Evolutionary conservation across 1,140 invertebrate genomes (phyloP).

Genomic region (Pseudomyrmex dendroicus): DNA sequence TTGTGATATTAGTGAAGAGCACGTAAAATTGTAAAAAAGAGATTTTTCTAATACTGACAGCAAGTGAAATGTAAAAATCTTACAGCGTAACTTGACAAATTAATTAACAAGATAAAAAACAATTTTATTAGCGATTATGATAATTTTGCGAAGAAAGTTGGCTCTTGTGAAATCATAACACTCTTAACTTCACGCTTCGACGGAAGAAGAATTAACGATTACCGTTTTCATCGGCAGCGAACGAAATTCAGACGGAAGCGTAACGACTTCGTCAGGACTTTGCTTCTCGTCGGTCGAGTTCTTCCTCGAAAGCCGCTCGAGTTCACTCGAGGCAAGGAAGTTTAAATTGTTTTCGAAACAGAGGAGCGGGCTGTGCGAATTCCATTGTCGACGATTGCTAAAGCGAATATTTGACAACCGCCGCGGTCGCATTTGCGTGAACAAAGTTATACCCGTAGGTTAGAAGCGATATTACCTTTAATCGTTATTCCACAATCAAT

Average conservation of each 20-base stretch:
- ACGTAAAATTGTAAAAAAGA: too few relatives aligned
- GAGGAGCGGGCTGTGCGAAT: constrained; percentile 18
- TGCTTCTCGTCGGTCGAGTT: constrained; percentile 13
- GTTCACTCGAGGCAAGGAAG: constrained; percentile 53
- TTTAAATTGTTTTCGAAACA: constrained; percentile 76
- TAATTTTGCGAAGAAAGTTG: neutral
- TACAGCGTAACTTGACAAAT: too few relatives aligned
- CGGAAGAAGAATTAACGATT: neutral
- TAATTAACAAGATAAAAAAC: neutral
- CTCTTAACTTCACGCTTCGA: neutral
- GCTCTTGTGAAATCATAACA: neutral
- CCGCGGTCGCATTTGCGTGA: neutral
- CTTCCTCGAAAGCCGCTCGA: constrained; percentile 36
- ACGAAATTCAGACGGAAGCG: constrained; percentile 19
- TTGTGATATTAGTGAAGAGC: too few relatives aligned
- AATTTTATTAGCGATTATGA: neutral
- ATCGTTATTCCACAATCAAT: constrained; percentile 26
- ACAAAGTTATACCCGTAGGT: constrained; percentile 13
- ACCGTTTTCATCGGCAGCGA: neutral
- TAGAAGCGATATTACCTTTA: neutral
- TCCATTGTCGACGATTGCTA: constrained; percentile 21
- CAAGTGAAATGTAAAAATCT: too few relatives aligned
- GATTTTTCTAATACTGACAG: too few relatives aligned
- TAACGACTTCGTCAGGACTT: constrained; percentile 19
- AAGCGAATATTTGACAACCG: constrained; percentile 38